These are phyloP conservation scores for Stenolophus ochropezus DNA, from an alignment of 2,888 invertebrate genomes.

Conservation along the genomic window DNA sequence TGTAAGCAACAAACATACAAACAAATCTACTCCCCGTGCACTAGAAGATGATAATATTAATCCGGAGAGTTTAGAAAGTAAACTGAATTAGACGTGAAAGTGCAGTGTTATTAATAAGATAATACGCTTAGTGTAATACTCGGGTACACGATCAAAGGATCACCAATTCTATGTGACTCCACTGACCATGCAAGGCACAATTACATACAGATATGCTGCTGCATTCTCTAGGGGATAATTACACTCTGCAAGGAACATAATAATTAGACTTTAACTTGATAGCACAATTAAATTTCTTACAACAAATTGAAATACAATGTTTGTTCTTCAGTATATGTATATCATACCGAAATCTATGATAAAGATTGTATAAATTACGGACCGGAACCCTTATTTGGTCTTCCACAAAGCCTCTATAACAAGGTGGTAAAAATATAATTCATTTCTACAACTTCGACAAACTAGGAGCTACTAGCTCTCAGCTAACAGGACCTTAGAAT, in stretches of 20 bases:
- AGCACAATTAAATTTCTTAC: not conserved
- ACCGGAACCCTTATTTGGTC: too few relatives aligned
- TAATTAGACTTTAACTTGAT: not conserved
- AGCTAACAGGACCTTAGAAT: too few relatives aligned
- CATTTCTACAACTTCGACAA: too few relatives aligned
- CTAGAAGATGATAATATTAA: slow-evolving; percentile 15
- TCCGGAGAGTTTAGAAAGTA: slow-evolving; percentile 17
- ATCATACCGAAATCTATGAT: too few relatives aligned
- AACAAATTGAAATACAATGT: not conserved
- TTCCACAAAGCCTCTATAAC: too few relatives aligned
- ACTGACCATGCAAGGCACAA: not conserved
- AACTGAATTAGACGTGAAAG: slow-evolving; percentile 11
- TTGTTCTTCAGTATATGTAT: not conserved
- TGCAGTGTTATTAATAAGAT: slow-evolving; percentile 33
- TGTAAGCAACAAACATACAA: slow-evolving; percentile 23
- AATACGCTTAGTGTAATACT: slow-evolving; percentile 35
- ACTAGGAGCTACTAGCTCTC: too few relatives aligned
- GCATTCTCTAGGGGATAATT: not conserved
- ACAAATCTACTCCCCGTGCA: not conserved
- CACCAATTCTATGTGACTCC: not conserved
- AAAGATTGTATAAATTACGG: too few relatives aligned
- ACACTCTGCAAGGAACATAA: not conserved
- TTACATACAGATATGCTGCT: not conserved
- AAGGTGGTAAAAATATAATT: too few relatives aligned
- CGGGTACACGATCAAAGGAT: slow-evolving; percentile 7